A percentile compares a stretch with the other conserved stretches of the same genome.
Conservation (phyloP, 2,888 invertebrate species). For the Drosophila dives region DNA sequence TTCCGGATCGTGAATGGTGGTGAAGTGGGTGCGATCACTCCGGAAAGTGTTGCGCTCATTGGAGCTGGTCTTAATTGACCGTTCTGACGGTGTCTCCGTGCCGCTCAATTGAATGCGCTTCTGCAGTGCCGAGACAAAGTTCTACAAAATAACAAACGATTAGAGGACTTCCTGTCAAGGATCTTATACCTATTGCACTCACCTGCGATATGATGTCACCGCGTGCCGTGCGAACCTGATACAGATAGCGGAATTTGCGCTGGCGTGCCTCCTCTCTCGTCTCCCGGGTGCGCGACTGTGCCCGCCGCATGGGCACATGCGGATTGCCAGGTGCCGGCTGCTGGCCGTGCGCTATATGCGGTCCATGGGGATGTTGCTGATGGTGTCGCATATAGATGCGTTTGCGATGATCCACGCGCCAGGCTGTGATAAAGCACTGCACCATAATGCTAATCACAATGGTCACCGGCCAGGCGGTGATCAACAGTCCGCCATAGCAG, state of each 20-base stretch:
- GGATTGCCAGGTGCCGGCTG: slow-evolving; percentile 52
- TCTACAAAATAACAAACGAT: slow-evolving; percentile 85
- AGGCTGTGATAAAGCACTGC: slow-evolving; percentile 85
- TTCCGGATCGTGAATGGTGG: slow-evolving; percentile 89
- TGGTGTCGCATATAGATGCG: slow-evolving; percentile 80
- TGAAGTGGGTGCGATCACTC: slow-evolving; percentile 91
- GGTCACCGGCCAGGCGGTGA: slow-evolving; percentile 84
- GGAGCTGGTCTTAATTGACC: slow-evolving; percentile 86
- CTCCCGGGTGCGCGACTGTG: slow-evolving; percentile 88
- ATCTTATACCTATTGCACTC: slow-evolving; percentile 35
- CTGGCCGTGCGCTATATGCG: slow-evolving; percentile 74
- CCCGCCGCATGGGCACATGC: slow-evolving; percentile 65
- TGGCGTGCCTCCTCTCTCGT: slow-evolving; percentile 92
- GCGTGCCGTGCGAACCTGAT: slow-evolving; percentile 94
- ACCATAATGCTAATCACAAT: slow-evolving; percentile 84
- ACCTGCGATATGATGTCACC: slow-evolving; percentile 96
- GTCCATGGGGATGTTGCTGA: slow-evolving; percentile 59
- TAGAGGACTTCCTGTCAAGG: no score
- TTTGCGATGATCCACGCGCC: slow-evolving; percentile 85
- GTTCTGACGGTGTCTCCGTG: slow-evolving; percentile 86
- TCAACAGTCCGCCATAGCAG: slow-evolving; percentile 84
- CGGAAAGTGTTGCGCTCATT: slow-evolving; percentile 91
- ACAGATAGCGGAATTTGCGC: slow-evolving; percentile 93
- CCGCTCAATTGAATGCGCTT: slow-evolving; percentile 89
- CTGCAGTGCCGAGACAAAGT: slow-evolving; percentile 92